Percentiles rank a stretch among this genome's conserved stretches.
These are phyloP conservation scores for Glossosoma conforme DNA, from an alignment of 1,140 invertebrate genomes.

Conservation along the genomic window DNA sequence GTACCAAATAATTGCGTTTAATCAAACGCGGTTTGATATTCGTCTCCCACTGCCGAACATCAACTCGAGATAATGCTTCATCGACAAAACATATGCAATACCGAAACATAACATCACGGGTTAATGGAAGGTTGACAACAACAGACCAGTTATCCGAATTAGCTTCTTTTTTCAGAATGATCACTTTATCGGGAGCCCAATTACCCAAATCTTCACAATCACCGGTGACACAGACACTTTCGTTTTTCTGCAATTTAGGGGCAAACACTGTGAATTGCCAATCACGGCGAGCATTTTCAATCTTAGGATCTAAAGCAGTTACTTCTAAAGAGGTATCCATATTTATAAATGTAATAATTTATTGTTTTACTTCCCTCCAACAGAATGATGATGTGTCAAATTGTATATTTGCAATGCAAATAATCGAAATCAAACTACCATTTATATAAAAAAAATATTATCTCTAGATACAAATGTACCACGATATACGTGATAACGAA, in stretches of 20 bases:
- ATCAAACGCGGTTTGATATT: constrained; percentile 63
- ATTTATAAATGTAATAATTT: no score
- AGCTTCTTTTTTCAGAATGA: constrained; percentile 41
- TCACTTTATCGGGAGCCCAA: constrained; percentile 47
- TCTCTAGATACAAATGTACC: no score
- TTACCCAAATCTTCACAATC: constrained; percentile 44
- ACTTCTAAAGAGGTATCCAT: no score
- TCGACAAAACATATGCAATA: constrained; percentile 67
- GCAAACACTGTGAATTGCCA: constrained; percentile 45
- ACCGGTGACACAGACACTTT: constrained; percentile 47
- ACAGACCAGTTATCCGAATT: constrained; percentile 50
- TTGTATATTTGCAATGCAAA: no score
- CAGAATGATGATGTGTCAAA: no score
- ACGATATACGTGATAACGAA: no score
- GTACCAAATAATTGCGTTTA: constrained; percentile 30
- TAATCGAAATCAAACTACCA: no score
- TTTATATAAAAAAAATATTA: no score
- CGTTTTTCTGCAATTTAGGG: constrained; percentile 36
- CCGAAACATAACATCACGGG: constrained; percentile 66
- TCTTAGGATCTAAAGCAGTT: no score
- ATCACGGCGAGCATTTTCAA: constrained; percentile 38
- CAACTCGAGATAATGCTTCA: constrained; percentile 53
- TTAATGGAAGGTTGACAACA: constrained; percentile 56
- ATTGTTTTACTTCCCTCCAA: no score
- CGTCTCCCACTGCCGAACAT: constrained; percentile 81